These are phyloP conservation scores for Leucoma salicis DNA, from an alignment of 2,888 invertebrate species.

Conservation along the genomic window DNA sequence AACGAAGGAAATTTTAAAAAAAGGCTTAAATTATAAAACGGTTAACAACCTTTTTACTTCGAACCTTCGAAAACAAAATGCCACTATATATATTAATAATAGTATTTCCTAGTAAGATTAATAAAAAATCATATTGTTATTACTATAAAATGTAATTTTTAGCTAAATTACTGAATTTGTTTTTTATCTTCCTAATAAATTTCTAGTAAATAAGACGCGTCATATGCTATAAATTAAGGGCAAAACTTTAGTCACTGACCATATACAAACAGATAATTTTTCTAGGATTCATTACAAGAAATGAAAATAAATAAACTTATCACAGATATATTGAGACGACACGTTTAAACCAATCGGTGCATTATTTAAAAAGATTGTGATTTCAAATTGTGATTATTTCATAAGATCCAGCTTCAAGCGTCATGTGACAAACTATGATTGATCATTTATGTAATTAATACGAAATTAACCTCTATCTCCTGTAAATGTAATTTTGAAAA, in stretches of 20 bases:
- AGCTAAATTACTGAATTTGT: no score
- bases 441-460: neutral
- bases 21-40: no score
- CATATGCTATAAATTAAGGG: slow-evolving; percentile 7
- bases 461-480: no score
- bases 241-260: slow-evolving; percentile 68
- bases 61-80: no score
- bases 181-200: neutral
- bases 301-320: slow-evolving; percentile 73
- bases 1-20: no score
- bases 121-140: no score
- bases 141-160: no score
- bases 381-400: slow-evolving; percentile 56
- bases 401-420: slow-evolving; percentile 61
- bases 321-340: slow-evolving; percentile 77
- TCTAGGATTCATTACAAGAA: slow-evolving; percentile 43
- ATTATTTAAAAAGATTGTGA: slow-evolving; percentile 43
- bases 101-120: no score
- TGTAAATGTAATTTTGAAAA: no score
- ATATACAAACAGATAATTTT: slow-evolving; percentile 35
- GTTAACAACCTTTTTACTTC: no score
- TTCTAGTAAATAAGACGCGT: slow-evolving; percentile 7
- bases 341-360: slow-evolving; percentile 66
- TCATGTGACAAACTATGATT: slow-evolving; percentile 34
- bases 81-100: no score